Conservation (phyloP, 2,113 vertebrate genomes). For the Siniperca chuatsi region DNA sequence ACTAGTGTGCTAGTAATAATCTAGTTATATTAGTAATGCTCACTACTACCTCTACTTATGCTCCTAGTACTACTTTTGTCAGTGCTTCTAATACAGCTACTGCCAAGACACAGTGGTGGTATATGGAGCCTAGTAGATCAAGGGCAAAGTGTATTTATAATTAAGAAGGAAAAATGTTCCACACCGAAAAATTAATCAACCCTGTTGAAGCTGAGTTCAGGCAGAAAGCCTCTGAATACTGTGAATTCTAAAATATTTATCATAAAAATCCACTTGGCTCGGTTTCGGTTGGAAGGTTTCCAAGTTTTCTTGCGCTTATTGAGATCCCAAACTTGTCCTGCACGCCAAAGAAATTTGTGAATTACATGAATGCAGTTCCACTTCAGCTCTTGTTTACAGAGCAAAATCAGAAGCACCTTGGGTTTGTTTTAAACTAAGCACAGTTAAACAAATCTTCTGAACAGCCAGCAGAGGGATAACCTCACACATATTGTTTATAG, state of each 20-base stretch:
- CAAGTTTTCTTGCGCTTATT: no score
- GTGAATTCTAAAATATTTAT: not conserved
- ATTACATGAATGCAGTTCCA: not conserved
- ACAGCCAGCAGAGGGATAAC: not conserved
- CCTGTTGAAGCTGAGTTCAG: not conserved
- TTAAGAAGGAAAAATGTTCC: not conserved
- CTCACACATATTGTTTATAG: not conserved
- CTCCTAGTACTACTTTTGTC: not conserved
- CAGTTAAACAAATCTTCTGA: not conserved
- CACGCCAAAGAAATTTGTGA: not conserved
- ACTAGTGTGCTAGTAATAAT: not conserved
- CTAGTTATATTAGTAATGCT: not conserved
- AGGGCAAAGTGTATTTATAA: not conserved
- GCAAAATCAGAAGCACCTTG: not conserved
- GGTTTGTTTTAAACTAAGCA: constrained; percentile 7
- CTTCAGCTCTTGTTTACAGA: constrained; percentile 1
- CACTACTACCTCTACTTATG: not conserved
- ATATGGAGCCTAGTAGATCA: not conserved
- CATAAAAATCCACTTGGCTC: not conserved
- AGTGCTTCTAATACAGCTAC: not conserved
- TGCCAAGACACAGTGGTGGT: not conserved
- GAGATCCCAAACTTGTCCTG: no score
- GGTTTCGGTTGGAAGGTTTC: not conserved
- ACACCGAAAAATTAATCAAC: not conserved
- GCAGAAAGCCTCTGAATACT: not conserved